Evolutionary conservation across 1,140 invertebrate species (phyloP).

Genomic region (Penaeus japonicus): DNA sequence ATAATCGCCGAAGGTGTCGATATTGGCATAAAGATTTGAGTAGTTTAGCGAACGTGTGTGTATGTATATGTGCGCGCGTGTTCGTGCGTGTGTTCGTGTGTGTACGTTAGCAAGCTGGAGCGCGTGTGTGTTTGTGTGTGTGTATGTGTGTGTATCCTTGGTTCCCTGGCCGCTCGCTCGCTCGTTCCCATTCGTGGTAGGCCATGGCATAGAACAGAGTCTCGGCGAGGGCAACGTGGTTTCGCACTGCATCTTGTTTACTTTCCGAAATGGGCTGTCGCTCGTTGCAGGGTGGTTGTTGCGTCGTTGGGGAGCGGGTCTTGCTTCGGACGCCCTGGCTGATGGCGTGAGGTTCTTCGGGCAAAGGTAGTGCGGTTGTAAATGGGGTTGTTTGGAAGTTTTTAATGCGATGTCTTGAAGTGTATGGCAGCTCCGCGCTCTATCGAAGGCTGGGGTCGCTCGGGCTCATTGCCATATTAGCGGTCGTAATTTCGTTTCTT

Average conservation of each 20-base stretch:
- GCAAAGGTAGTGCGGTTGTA: no score
- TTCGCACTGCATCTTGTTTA: not conserved
- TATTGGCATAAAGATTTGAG: no score
- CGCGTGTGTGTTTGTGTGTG: not conserved
- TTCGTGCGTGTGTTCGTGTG: not conserved
- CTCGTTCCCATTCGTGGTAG: slow-evolving; percentile 23
- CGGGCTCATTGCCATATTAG: not conserved
- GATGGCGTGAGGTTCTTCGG: no score
- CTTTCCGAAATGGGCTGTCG: not conserved
- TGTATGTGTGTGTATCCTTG: not conserved
- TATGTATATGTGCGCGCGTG: not conserved
- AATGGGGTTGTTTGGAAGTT: not conserved
- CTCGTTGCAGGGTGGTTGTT: no score
- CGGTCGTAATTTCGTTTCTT: not conserved
- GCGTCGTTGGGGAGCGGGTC: no score
- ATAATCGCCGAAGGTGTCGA: no score
- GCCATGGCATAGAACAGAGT: not conserved
- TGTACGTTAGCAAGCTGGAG: not conserved
- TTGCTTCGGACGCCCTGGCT: no score
- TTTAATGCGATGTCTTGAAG: not conserved
- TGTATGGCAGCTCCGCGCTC: not conserved
- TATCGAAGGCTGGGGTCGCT: slow-evolving; percentile 26
- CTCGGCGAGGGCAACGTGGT: not conserved
- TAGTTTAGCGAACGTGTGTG: no score
- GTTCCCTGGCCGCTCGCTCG: not conserved